Conservation (phyloP, 2,888 invertebrate genomes). For the Caenorhabditis angaria region DNA sequence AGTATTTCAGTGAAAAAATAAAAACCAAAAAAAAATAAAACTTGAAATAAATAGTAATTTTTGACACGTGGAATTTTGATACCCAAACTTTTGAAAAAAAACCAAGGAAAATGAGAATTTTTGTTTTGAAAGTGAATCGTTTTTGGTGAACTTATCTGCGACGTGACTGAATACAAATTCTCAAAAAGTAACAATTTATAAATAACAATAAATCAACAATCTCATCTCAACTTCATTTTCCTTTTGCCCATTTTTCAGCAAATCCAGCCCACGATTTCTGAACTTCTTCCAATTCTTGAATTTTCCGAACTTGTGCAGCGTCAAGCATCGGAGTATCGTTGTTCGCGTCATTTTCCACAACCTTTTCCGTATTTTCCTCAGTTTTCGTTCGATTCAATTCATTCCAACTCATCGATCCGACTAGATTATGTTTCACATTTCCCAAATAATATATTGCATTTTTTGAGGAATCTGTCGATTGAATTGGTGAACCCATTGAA, state of each 20-base stretch:
- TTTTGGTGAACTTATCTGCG: no score
- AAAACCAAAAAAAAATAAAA: not conserved
- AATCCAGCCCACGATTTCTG: conserved; percentile 17
- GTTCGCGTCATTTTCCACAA: not conserved
- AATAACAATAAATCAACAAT: conserved; percentile 3
- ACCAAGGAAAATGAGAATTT: not conserved
- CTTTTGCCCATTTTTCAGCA: conserved; percentile 27
- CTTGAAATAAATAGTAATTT: no score
- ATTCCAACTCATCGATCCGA: conserved; percentile 35
- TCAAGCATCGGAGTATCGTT: not conserved
- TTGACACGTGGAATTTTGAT: no score
- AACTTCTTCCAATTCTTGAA: conserved; percentile 4
- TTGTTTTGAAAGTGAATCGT: not conserved
- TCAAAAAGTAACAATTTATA: no score
- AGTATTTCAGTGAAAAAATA: no score
- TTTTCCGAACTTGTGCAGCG: conserved; percentile 7
- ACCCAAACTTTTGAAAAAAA: not conserved
- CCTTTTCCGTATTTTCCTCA: not conserved
- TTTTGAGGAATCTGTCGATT: not conserved
- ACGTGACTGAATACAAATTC: no score
- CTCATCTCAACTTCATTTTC: conserved; percentile 3
- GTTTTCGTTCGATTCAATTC: conserved; percentile 16
- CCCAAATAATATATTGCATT: conserved; percentile 33
- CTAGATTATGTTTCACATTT: conserved; percentile 34
- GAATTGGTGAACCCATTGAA: conserved; percentile 1